Percentiles rank a stretch among this genome's conserved stretches.
These are phyloP conservation scores for Trachelipus rathkii DNA, from an alignment of 1,140 invertebrate genomes.

Conservation along the genomic window DNA sequence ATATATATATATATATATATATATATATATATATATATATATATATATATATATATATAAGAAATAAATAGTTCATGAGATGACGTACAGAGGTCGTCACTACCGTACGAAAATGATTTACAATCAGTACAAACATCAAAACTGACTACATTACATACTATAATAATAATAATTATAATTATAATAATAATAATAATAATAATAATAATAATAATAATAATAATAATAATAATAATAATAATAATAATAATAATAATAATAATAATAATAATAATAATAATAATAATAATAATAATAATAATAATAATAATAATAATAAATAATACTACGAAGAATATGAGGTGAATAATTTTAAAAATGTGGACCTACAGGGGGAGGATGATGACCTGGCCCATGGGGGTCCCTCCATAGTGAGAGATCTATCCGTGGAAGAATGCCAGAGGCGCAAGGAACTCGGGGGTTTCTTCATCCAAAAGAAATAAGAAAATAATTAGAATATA, in stretches of 20 bases:
- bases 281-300: neutral
- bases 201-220: neutral
- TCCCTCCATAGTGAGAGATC: conserved; percentile 75
- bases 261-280: neutral
- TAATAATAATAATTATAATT: no score
- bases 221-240: neutral
- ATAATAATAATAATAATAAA: neutral
- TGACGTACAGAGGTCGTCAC: no score
- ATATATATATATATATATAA: no score
- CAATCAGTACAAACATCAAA: neutral
- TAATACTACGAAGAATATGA: neutral
- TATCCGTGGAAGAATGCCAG: conserved; percentile 75
- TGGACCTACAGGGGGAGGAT: conserved; percentile 29
- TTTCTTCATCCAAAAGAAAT: conserved; percentile 53
- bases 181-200: neutral
- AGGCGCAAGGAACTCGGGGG: conserved; percentile 81
- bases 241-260: neutral
- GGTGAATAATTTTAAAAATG: conserved; percentile 25
- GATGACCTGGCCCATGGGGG: conserved; percentile 19
- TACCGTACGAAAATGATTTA: no score
- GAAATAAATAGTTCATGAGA: no score
- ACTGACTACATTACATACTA: neutral
- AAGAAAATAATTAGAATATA: no score
- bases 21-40: no score
- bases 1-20: conserved; percentile 12